These are phyloP conservation scores for Zosterops japonicus DNA, from an alignment of 2,113 vertebrate genomes.

Conservation along the genomic window DNA sequence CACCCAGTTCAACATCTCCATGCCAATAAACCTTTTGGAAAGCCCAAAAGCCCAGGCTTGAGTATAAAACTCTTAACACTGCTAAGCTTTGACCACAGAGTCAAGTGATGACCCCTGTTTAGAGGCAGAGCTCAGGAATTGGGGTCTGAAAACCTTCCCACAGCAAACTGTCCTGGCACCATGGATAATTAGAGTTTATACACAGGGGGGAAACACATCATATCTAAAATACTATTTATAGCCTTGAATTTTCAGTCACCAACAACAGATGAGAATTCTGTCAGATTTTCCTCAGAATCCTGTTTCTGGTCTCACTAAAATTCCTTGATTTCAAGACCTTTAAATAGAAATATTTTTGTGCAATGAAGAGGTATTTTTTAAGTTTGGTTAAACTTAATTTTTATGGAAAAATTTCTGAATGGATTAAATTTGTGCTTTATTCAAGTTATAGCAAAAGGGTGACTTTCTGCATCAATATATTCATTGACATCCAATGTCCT, in stretches of 20 bases:
- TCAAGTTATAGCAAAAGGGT: not conserved
- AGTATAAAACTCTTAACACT: not conserved
- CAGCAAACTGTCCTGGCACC: not conserved
- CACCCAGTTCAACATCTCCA: not conserved
- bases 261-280: not conserved
- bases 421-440: not conserved
- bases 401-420: not conserved
- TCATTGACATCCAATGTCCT: not conserved
- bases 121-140: not conserved
- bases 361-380: not conserved
- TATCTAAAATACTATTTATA: not conserved
- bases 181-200: not conserved
- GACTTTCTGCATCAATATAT: not conserved
- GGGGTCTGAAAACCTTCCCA: not conserved
- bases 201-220: not conserved
- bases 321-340: not conserved
- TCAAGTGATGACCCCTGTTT: not conserved
- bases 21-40: not conserved
- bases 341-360: not conserved
- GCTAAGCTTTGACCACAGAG: not conserved
- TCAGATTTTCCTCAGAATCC: not conserved
- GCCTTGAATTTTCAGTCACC: not conserved
- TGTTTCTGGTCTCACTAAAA: not conserved
- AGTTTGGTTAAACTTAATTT: not conserved
- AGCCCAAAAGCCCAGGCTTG: not conserved